Evolutionary conservation across 2,888 invertebrate species (phyloP), one percentile per base, ranked within the genome.

Genomic region (Malachius bipustulatus): DNA sequence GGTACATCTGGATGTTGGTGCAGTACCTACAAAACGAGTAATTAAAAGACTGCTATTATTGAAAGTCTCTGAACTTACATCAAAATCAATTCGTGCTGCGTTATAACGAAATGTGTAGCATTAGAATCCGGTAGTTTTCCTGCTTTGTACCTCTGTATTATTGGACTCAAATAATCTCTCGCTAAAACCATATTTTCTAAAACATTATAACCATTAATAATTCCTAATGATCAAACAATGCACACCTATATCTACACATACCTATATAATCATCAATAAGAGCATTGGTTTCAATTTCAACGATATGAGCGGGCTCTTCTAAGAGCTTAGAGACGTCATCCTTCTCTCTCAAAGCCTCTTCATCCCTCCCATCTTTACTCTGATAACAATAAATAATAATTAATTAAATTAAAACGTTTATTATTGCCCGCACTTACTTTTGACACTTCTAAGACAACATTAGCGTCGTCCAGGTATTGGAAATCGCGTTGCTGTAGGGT

Each of bases 1-100:
- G 60, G 60, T 91, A 93, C 63, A 85, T 89, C 32, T 76, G 72
- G 26, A 93, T 77, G 57, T 93, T 91, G 13, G 78, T 75, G 48
- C 82, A 82, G 56, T 93, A 93, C 56, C 88, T 89, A 70, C 66
- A 37, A 44, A 43, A 24, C 14, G 15, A 15, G 4, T 31, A 4
- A 15, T n/a, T 27, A 33, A 33, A 33, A 33, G 8, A 9, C 6
- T 19, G 24, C 6, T n/a, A n/a, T n/a, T n/a, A n/a, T n/a, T n/a
- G n/a, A n/a, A n/a, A n/a, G n/a, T n/a, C n/a, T n/a, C n/a, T n/a
- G n/a, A n/a, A 60, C 52, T 51, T 53, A 73, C 72, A 70, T 71
- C 32, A 70, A 47, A 40, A 59, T 59, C 16, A 61, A 41, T 37
- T 56, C 46, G 35, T 57, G 52, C 32, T 57, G 49, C 6, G 75